These are phyloP conservation scores for Pempheris klunzingeri DNA, from an alignment of 2,797 vertebrate genomes.

Conservation along the genomic window DNA sequence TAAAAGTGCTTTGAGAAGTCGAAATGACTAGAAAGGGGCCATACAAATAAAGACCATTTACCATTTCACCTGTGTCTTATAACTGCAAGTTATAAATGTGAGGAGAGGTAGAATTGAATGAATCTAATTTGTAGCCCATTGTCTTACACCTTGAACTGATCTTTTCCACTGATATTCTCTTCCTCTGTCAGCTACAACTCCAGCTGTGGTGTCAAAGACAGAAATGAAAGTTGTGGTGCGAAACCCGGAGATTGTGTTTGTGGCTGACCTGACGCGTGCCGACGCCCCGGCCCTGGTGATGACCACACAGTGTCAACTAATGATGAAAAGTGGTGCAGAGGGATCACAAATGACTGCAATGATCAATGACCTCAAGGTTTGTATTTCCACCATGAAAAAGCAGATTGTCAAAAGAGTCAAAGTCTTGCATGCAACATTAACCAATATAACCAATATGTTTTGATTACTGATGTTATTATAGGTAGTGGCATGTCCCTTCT, in stretches of 20 bases:
- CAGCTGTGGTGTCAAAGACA: constrained; percentile 83
- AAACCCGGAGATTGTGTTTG: constrained; percentile 97
- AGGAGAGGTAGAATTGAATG: not conserved
- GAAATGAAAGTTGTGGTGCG: constrained; percentile 92
- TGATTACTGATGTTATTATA: constrained; percentile 33
- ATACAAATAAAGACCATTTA: no score
- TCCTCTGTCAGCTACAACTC: constrained; percentile 72
- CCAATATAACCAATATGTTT: not conserved
- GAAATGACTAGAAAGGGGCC: no score
- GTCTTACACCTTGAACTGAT: not conserved
- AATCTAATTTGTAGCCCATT: not conserved
- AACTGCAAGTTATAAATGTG: not conserved
- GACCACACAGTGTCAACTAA: constrained; percentile 93
- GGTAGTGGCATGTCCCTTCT: constrained; percentile 94
- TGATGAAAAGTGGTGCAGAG: constrained; percentile 86
- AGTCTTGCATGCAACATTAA: not conserved
- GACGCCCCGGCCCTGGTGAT: constrained; percentile 94
- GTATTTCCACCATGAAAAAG: not conserved
- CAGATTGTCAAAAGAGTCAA: not conserved
- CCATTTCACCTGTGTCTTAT: accelerated
- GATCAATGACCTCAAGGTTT: constrained; percentile 90
- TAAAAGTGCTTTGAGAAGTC: no score
- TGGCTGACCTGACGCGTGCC: constrained; percentile 95
- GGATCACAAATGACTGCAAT: constrained; percentile 88
- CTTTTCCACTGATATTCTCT: constrained; percentile 44